phyloP scores from a whole-genome alignment of 2,797 vertebrate species.

The Clarias pachynema region DNA sequence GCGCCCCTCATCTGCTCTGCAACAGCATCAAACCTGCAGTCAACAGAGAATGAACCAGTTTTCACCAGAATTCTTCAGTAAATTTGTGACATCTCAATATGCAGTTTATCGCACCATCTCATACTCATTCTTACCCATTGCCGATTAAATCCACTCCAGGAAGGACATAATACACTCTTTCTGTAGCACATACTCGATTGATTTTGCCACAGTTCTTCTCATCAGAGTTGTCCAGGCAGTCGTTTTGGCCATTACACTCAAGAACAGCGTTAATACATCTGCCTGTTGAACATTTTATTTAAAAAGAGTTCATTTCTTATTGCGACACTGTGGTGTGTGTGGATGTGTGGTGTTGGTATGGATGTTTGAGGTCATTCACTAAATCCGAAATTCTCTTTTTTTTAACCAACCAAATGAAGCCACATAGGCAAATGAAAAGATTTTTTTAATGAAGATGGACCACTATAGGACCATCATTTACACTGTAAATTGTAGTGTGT shows the following conservation, averaged over 20 bases:
- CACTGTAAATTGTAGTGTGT: not conserved
- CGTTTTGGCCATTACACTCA: conserved; percentile 88
- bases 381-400: not conserved
- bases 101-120: not conserved
- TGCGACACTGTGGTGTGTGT: not conserved
- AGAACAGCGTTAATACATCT: conserved; percentile 83
- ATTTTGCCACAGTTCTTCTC: conserved; percentile 78
- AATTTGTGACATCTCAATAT: not conserved
- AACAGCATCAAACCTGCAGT: conserved; percentile 82
- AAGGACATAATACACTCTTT: conserved; percentile 59
- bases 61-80: not conserved
- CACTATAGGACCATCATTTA: not conserved
- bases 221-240: conserved; percentile 91
- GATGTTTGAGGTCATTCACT: too few relatives aligned
- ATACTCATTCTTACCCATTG: conserved; percentile 75
- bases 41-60: conserved; percentile 8
- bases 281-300: conserved; percentile 68
- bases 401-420: not conserved
- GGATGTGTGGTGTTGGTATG: not conserved
- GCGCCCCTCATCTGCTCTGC: conserved; percentile 78
- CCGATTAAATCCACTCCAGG: conserved; percentile 80
- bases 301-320: not conserved
- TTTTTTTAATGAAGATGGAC: not conserved
- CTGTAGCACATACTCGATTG: conserved; percentile 67
- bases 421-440: not conserved